Base-by-base conservation (phyloP, 2,113 vertebrate species). In the Hemicordylus capensis region DNA sequence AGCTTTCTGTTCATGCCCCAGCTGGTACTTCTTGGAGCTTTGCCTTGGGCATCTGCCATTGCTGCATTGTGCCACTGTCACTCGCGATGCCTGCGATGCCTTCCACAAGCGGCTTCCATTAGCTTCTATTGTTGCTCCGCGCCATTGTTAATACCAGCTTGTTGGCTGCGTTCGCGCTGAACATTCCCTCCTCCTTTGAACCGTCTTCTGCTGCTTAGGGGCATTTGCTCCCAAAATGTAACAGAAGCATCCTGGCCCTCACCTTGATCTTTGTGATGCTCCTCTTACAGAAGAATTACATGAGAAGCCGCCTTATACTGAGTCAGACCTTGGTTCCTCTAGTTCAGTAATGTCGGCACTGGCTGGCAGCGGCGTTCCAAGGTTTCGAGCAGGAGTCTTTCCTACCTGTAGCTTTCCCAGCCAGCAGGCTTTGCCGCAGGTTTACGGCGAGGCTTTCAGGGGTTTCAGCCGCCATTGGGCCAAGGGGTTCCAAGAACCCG, bases 31-130 rank as follows among this genome's bases (percentile, higher is more conserved):
- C 93, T 94, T 96, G 95, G 95, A 95, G 91, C 81, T 90, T 86
- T 96, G 95, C 95, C 95, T 94, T 95, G 94, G 95, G 87, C 94
- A 90, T 84, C 91, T 95, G 95, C 95, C 95, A 95, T 87, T 88
- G 89, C 34, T 93, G 92, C 93, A 93, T 94, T 94, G 94, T 93
- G 93, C 91, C 93, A 91, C 89, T 90, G 93, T 91, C 93, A 93
- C 95, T 95, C 90, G 91, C 92, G 92, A 94, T 94, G 92, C 93
- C 91, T 95, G 91, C 92, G 92, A 94, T 94, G 92, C 93, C 91
- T 95, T 95, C 92, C 92, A 78, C 92, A 95, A 95, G 92, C 93
- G 89, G 90, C 91, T 94, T 56, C 69, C 93, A 96, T 96, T 94
- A 95, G 92, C 87, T 92, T 83, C 93, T 94, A 95, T 96, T 95